Evolutionary conservation across 1,140 invertebrate species (phyloP).

Genomic region (Atta cephalotes): DNA sequence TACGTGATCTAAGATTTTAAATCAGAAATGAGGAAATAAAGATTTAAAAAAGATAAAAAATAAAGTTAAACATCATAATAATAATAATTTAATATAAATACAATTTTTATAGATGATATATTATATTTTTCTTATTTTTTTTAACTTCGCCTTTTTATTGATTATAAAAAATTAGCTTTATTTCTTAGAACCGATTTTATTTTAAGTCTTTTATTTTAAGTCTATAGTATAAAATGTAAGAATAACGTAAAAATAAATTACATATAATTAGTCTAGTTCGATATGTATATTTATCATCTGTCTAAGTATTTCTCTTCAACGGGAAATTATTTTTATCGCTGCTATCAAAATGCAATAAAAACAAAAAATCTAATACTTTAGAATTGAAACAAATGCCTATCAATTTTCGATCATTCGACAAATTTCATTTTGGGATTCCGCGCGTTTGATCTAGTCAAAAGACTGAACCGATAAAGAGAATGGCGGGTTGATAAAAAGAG

Average conservation of each 20-base stretch:
- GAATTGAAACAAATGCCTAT: conserved; percentile 33
- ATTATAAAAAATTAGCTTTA: neutral
- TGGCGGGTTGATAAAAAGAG: neutral
- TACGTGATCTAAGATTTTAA: conserved; percentile 2
- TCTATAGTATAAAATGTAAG: neutral
- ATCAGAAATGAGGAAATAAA: neutral
- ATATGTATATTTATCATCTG: neutral
- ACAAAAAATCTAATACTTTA: conserved; percentile 16
- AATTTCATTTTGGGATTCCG: conserved; percentile 49
- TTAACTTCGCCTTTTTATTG: neutral
- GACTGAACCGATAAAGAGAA: conserved; percentile 22
- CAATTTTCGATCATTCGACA: conserved; percentile 30
- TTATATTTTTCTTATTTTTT: neutral
- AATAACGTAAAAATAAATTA: neutral
- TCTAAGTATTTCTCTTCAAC: neutral
- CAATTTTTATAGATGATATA: neutral
- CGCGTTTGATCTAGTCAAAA: conserved; percentile 56
- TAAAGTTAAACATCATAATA: neutral
- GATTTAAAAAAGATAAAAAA: neutral
- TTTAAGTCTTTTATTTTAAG: neutral
- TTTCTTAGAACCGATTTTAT: neutral
- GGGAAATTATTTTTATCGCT: conserved; percentile 8
- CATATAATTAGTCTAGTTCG: neutral
- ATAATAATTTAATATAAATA: neutral
- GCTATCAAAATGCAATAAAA: neutral